These are phyloP conservation scores for Coleophora deauratella DNA, from an alignment of 2,888 invertebrate genomes.

Conservation along the genomic window DNA sequence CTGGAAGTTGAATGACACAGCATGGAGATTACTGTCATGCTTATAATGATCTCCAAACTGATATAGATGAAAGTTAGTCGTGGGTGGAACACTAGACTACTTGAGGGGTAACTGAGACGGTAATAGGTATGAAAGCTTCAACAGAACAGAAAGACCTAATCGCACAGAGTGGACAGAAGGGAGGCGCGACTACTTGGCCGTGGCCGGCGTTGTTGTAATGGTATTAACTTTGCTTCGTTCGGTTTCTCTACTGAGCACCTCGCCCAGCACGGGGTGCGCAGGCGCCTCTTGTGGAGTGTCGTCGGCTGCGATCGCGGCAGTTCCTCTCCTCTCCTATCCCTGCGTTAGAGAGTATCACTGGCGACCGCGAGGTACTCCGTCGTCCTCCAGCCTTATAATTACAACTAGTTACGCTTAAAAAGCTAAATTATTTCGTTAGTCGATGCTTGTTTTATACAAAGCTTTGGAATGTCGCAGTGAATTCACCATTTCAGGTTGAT, in stretches of 20 bases:
- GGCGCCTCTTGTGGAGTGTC: conserved; percentile 80
- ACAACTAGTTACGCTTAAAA: conserved; percentile 7
- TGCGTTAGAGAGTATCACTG: conserved; percentile 71
- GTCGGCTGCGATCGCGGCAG: conserved; percentile 57
- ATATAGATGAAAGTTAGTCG: conserved; percentile 32
- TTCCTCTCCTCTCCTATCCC: conserved; percentile 67
- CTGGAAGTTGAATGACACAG: conserved; percentile 23
- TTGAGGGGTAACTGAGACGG: conserved; percentile 47
- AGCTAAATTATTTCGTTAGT: conserved; percentile 17
- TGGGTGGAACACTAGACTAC: conserved; percentile 50
- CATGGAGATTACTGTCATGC: conserved; percentile 15
- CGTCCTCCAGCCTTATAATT: conserved; percentile 14
- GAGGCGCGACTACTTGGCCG: conserved; percentile 72
- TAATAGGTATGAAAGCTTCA: conserved; percentile 52
- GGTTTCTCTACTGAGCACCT: conserved; percentile 80
- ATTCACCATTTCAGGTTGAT: no score
- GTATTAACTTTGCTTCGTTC: conserved; percentile 77
- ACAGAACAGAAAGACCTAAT: conserved; percentile 70
- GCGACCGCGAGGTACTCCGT: conserved; percentile 36
- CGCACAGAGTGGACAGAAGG: conserved; percentile 69
- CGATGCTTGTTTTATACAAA: no score
- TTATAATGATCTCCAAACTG: conserved; percentile 25
- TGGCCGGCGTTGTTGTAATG: conserved; percentile 63
- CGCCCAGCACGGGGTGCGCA: conserved; percentile 88
- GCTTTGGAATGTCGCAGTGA: no score